phyloP scores from a whole-genome alignment of 2,113 vertebrate genomes.

The Neogale vison region DNA sequence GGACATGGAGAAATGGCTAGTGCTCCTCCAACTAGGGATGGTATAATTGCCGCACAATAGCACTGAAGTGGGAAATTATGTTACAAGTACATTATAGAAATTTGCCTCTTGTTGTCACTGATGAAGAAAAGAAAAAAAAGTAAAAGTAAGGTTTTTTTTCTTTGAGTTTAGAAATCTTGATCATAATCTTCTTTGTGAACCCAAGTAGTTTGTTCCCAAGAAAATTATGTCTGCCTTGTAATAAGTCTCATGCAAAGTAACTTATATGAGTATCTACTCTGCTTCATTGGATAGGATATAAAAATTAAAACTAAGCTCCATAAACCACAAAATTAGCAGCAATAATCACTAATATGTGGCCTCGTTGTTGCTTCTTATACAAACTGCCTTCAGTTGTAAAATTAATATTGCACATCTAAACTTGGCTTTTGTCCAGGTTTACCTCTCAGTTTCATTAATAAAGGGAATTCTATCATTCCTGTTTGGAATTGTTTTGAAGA shows the following conservation, averaged over 20 bases:
- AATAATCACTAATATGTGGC: slow-evolving; percentile 56
- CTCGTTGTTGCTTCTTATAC: slow-evolving; percentile 58
- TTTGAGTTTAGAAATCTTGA: neutral
- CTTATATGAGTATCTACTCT: slow-evolving; percentile 23
- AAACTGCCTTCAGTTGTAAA: slow-evolving; percentile 72
- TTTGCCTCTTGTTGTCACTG: neutral
- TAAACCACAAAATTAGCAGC: slow-evolving; percentile 64
- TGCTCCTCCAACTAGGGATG: neutral
- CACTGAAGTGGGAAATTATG: neutral
- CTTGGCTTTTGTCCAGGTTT: slow-evolving; percentile 61
- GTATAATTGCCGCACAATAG: neutral
- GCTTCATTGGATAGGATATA: slow-evolving; percentile 47
- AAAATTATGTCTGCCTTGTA: slow-evolving; percentile 10
- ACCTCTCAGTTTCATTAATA: slow-evolving; percentile 59
- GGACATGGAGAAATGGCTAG: neutral
- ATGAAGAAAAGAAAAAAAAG: neutral
- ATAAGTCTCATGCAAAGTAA: neutral
- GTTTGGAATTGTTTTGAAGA: slow-evolving; percentile 11
- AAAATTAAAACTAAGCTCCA: slow-evolving; percentile 73
- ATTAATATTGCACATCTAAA: slow-evolving; percentile 70
- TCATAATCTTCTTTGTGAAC: slow-evolving; percentile 16
- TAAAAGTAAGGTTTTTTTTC: neutral
- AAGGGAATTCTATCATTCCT: neutral
- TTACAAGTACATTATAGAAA: neutral
- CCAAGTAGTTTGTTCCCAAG: slow-evolving; percentile 23